Conservation (phyloP, 35 echinoderm and acorn worm genomes). For the Stichopus chloronotus region DNA sequence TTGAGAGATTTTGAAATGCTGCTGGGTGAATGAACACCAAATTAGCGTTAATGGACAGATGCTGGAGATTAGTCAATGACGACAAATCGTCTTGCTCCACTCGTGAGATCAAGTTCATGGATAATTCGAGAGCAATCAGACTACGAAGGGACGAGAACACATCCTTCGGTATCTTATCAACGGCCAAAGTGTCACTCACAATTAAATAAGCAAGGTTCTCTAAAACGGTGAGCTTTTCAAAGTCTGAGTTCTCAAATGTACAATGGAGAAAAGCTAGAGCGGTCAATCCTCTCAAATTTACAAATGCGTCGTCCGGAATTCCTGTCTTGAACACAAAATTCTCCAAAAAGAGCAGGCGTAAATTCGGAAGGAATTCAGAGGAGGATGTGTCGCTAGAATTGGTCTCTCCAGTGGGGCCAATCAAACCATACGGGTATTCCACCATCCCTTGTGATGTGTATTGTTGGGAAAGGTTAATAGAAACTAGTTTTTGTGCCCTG, state of each 20-base stretch:
- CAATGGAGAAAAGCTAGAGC: not conserved
- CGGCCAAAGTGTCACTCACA: not conserved
- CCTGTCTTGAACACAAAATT: slow-evolving; percentile 36
- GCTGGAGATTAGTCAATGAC: not conserved
- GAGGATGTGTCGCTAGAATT: not conserved
- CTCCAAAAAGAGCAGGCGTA: not conserved
- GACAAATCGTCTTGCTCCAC: slow-evolving; percentile 7
- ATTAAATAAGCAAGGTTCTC: not conserved
- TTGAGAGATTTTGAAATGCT: not conserved
- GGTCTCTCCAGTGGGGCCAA: not conserved
- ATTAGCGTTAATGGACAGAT: not conserved
- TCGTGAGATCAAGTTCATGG: not conserved
- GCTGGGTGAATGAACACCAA: not conserved
- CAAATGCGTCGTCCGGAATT: slow-evolving; percentile 17
- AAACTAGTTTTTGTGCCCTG: not conserved
- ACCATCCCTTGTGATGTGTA: not conserved
- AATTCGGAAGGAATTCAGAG: slow-evolving; percentile 9
- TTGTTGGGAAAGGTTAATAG: not conserved
- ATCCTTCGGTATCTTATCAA: not conserved
- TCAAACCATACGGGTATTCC: not conserved
- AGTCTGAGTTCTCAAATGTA: not conserved
- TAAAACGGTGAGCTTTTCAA: not conserved
- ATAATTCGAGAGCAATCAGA: not conserved
- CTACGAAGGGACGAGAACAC: not conserved
- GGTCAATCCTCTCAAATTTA: not conserved